Base-by-base conservation (phyloP, 64 coral and sea anemone genomes). In the Stichodactyla mertensii region DNA sequence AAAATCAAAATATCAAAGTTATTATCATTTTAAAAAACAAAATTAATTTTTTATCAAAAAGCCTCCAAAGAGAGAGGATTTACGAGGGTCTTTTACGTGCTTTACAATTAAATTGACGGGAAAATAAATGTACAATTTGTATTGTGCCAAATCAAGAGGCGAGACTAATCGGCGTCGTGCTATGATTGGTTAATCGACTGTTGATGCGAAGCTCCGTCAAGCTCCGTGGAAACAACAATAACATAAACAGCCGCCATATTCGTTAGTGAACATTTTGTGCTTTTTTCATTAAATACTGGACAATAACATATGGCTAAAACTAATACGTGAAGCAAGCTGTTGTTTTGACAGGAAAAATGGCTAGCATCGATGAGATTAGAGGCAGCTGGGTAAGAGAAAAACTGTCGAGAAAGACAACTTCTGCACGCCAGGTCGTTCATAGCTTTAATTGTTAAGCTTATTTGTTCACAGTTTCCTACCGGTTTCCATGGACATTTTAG, bases 401-500 rank as follows among this genome's bases (percentile, higher is more conserved):
- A 14, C 24, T 26, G 69, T 74, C 69, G 23, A 58, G 56, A 74
- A 74, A 74, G 8, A n/a, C n/a, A 26, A 31, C 64, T 69, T 82
- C 13, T 54, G 51, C 79, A 6, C 5, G 36, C 28, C 16, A 6
- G 55, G 80, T 82, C 24, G 61, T 28, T 20, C 54, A 61, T 11
- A 16, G 10, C 57, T 84, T 84, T 57, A 28, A n/a, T 85, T 58
- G n/a, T 74, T n/a, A n/a, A n/a, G n/a, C n/a, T n/a, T 70, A 24
- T 70, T 24, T 84, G 14, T 24, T 15, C 70, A 31, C 26, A 91
- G 90, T 91, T 87, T 70, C 84, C 84, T 23, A 57, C 90, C 82
- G 90, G 90, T 83, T 91, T 82, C 54, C 90, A 91, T 59, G 90
- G 90, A 51, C 90, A 91, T 83, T 91, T 87, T 91, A 79, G 90